Conservation (phyloP, 2,888 invertebrate genomes). For the Plagodis pulveraria region DNA sequence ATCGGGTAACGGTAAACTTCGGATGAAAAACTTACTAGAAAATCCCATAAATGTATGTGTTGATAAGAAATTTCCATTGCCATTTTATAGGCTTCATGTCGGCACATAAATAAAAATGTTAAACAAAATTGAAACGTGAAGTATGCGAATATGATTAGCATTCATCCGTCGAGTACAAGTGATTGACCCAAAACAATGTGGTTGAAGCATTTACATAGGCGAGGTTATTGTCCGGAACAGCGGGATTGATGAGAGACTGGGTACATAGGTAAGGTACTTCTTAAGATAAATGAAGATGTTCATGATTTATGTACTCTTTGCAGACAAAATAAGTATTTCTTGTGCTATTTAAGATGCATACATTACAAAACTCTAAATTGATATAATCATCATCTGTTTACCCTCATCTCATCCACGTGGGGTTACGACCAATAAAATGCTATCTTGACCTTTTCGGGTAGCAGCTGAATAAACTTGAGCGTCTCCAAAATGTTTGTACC, state of each 20-base stretch:
- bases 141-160: slow-evolving; percentile 45
- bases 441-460: too few species aligned
- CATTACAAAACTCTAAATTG: too few species aligned
- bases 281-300: too few species aligned
- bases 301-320: too few species aligned
- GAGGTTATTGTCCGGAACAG: slow-evolving; percentile 38
- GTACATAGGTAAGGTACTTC: not conserved
- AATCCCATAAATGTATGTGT: not conserved
- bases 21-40: not conserved
- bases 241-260: slow-evolving; percentile 12
- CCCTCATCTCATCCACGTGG: too few species aligned
- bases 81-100: not conserved
- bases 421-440: too few species aligned
- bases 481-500: too few species aligned
- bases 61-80: slow-evolving; percentile 12
- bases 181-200: slow-evolving; percentile 65
- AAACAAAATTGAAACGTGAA: slow-evolving; percentile 8
- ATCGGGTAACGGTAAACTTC: too few species aligned
- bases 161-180: slow-evolving; percentile 44
- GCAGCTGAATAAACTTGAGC: too few species aligned
- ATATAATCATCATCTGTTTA: too few species aligned
- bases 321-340: too few species aligned
- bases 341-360: too few species aligned
- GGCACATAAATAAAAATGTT: slow-evolving; percentile 2
- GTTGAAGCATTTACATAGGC: slow-evolving; percentile 43